These are phyloP conservation scores for Lasiurus borealis DNA, from an alignment of 2,113 vertebrate genomes.

Conservation along the genomic window DNA sequence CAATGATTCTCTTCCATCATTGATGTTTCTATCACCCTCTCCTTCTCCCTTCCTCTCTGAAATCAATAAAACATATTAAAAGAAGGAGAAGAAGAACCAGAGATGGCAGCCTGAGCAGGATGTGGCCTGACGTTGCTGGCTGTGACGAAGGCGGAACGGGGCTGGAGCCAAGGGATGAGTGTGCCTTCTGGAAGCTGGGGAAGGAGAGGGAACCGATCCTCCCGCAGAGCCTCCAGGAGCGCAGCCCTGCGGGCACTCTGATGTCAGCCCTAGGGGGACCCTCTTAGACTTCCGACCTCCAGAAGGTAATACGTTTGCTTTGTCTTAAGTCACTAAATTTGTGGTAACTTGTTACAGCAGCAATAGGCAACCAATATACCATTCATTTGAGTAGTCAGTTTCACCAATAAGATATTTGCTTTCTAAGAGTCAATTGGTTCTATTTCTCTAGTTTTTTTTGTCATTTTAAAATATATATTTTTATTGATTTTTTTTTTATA, in stretches of 20 bases:
- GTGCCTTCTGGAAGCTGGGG: neutral
- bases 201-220: neutral
- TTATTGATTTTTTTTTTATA: too few relatives aligned
- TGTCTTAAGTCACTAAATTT: too few relatives aligned
- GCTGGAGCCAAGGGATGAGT: neutral
- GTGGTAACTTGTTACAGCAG: neutral
- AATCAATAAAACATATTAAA: too few relatives aligned
- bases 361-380: neutral
- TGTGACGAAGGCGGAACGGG: neutral
- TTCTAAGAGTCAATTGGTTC: neutral
- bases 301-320: neutral
- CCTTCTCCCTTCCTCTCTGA: too few relatives aligned
- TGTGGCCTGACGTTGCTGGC: neutral
- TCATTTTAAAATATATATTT: neutral
- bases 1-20: too few relatives aligned
- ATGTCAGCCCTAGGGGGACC: neutral
- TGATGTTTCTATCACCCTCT: too few relatives aligned
- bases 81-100: neutral
- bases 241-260: neutral
- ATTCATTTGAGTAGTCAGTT: conserved; percentile 6
- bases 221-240: neutral
- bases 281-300: neutral
- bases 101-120: neutral
- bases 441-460: conserved; percentile 2
- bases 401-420: neutral